Evolutionary conservation across 1,140 invertebrate genomes (phyloP).

Genomic region (Drosophila mayri): DNA sequence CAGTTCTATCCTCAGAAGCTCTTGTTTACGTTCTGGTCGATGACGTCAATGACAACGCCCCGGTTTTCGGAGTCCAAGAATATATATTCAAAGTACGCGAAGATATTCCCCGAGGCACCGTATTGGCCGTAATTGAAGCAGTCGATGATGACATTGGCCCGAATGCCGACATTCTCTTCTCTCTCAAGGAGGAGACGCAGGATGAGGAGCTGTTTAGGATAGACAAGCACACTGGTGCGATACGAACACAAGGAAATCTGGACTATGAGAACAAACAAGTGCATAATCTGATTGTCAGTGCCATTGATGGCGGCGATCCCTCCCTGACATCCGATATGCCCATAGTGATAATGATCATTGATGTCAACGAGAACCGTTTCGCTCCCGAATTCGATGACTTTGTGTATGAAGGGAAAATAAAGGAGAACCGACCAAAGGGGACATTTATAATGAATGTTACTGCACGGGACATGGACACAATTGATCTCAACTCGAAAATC

Average conservation of each 20-base stretch:
- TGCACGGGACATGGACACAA: slow-evolving; percentile 92
- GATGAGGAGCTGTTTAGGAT: slow-evolving; percentile 89
- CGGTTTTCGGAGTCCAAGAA: slow-evolving; percentile 90
- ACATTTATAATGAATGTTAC: slow-evolving; percentile 91
- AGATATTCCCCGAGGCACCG: slow-evolving; percentile 94
- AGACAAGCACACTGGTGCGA: slow-evolving; percentile 92
- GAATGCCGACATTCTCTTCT: slow-evolving; percentile 91
- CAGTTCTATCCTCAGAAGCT: slow-evolving; percentile 90
- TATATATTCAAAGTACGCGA: slow-evolving; percentile 95
- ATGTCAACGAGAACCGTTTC: slow-evolving; percentile 96
- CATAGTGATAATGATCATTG: slow-evolving; percentile 94
- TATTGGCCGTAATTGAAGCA: slow-evolving; percentile 93
- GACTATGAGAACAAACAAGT: slow-evolving; percentile 96
- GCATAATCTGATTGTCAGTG: slow-evolving; percentile 94
- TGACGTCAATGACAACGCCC: slow-evolving; percentile 97
- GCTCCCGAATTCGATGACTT: slow-evolving; percentile 94
- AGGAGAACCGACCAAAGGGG: slow-evolving; percentile 91
- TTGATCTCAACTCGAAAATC: slow-evolving; percentile 91
- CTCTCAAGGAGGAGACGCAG: slow-evolving; percentile 89
- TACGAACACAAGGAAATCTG: slow-evolving; percentile 90
- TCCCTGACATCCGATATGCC: slow-evolving; percentile 90
- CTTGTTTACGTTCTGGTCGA: slow-evolving; percentile 92
- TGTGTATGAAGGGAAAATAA: slow-evolving; percentile 89
- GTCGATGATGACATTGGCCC: slow-evolving; percentile 94
- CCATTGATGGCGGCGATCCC: slow-evolving; percentile 92